Conservation (phyloP, 2,888 invertebrate genomes). For the Lithophane socia region DNA sequence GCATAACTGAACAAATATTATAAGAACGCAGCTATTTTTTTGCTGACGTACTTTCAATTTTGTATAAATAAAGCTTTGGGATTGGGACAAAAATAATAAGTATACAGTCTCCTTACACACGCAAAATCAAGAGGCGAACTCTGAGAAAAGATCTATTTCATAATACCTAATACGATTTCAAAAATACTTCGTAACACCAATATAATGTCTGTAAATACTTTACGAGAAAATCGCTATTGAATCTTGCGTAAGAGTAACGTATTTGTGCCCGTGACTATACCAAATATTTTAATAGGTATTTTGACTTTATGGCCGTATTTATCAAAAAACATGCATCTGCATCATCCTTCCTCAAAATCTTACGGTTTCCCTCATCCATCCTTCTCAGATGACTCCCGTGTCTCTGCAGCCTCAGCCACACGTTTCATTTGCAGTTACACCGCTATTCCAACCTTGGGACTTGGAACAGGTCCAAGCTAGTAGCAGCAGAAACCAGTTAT, state of each 20-base stretch:
- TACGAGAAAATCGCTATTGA: not conserved
- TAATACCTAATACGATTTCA: too few relatives aligned
- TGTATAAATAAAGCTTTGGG: too few relatives aligned
- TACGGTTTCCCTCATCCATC: conserved; percentile 2
- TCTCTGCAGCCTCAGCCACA: conserved; percentile 4
- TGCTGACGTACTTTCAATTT: not conserved
- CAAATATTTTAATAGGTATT: not conserved
- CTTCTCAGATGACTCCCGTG: conserved; percentile 14
- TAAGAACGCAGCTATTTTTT: not conserved
- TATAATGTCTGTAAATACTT: not conserved
- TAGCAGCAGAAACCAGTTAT: conserved; percentile 68
- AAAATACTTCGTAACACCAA: too few relatives aligned
- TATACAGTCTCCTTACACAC: too few relatives aligned
- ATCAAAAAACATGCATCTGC: too few relatives aligned
- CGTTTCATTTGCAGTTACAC: conserved; percentile 51
- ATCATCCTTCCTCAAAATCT: not conserved
- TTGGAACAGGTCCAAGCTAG: conserved; percentile 65
- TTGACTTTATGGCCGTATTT: too few relatives aligned
- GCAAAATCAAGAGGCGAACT: not conserved
- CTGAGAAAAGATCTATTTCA: not conserved
- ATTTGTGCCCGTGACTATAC: not conserved
- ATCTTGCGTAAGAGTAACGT: not conserved
- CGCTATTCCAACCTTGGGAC: conserved; percentile 61
- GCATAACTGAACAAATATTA: conserved; percentile 21
- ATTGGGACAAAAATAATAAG: not conserved